A percentile compares a stretch with the other conserved stretches of the same genome.
These are phyloP conservation scores for Hiodon tergisus DNA, from an alignment of 2,113 vertebrate species.

Conservation along the genomic window DNA sequence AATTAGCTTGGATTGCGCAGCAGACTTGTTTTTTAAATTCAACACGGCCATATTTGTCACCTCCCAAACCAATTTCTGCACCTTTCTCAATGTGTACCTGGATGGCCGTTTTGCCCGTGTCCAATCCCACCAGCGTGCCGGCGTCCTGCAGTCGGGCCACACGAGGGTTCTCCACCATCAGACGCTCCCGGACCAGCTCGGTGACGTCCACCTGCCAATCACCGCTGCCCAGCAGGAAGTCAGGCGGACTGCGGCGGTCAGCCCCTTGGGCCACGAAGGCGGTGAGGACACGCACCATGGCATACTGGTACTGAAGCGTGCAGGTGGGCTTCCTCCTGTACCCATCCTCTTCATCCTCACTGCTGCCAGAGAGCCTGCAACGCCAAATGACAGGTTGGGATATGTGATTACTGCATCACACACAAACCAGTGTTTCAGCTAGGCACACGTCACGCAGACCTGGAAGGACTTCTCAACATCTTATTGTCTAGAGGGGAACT, in stretches of 20 bases:
- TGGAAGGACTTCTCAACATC: too few relatives aligned
- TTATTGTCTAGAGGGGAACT: too few relatives aligned
- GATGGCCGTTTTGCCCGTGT: slow-evolving; percentile 77
- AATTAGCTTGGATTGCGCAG: not conserved
- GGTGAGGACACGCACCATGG: slow-evolving; percentile 79
- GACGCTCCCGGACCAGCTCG: slow-evolving; percentile 74
- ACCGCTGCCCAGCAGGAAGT: slow-evolving; percentile 67
- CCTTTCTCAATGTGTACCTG: slow-evolving; percentile 64
- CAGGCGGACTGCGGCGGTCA: slow-evolving; percentile 63
- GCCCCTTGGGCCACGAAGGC: slow-evolving; percentile 79
- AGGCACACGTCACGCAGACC: not conserved
- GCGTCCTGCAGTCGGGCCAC: slow-evolving; percentile 72
- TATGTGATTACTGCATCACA: too few relatives aligned
- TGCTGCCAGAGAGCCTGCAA: slow-evolving; percentile 61
- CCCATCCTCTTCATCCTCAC: slow-evolving; percentile 65
- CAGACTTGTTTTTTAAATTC: not conserved
- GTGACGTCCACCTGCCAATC: slow-evolving; percentile 93
- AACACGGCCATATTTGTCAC: not conserved
- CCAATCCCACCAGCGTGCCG: slow-evolving; percentile 71
- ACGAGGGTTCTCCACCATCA: slow-evolving; percentile 75
- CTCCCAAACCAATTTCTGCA: not conserved
- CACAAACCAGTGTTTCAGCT: not conserved
- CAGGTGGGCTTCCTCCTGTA: slow-evolving; percentile 66
- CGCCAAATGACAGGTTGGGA: not conserved
- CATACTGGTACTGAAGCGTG: slow-evolving; percentile 83